Conservation (phyloP, 53 echinoderm and acorn worm genomes). For the Echinometra lucunter region DNA sequence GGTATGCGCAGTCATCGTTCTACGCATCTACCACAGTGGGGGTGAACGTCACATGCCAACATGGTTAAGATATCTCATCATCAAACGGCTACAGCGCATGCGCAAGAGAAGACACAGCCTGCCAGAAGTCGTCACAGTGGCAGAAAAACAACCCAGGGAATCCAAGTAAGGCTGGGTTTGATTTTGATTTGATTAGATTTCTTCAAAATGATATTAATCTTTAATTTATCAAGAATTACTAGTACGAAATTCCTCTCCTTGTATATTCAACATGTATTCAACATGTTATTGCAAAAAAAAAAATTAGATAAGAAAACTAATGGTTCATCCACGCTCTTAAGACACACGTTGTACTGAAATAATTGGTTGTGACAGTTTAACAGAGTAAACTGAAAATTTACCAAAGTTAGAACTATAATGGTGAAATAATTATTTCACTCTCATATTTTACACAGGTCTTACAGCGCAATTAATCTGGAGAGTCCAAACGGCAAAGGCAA, state of each 20-base stretch:
- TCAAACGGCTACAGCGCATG: conserved; percentile 55
- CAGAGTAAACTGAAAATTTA: background rate
- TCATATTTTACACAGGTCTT: conserved; percentile 47
- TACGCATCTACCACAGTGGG: conserved; percentile 66
- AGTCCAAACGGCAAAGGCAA: conserved; percentile 54
- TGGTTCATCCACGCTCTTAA: too few relatives aligned
- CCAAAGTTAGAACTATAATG: background rate
- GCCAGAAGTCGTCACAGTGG: conserved; percentile 61
- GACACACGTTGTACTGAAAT: too few relatives aligned
- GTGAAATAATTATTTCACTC: background rate
- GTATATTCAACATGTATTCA: too few relatives aligned
- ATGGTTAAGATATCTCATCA: conserved; percentile 53
- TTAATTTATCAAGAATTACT: too few relatives aligned
- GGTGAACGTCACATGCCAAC: conserved; percentile 60
- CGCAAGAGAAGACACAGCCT: conserved; percentile 60
- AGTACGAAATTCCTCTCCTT: too few relatives aligned
- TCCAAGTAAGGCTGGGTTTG: conserved; percentile 40
- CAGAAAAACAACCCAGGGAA: conserved; percentile 63
- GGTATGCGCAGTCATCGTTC: conserved; percentile 70
- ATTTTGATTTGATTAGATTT: background rate
- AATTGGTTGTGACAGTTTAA: background rate
- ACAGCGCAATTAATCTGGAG: conserved; percentile 52
- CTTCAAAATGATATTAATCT: background rate
- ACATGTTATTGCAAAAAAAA: background rate
- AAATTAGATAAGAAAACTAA: too few relatives aligned